Base-by-base conservation (phyloP, 2,888 invertebrate species). In the Ornithoptera alexandrae region DNA sequence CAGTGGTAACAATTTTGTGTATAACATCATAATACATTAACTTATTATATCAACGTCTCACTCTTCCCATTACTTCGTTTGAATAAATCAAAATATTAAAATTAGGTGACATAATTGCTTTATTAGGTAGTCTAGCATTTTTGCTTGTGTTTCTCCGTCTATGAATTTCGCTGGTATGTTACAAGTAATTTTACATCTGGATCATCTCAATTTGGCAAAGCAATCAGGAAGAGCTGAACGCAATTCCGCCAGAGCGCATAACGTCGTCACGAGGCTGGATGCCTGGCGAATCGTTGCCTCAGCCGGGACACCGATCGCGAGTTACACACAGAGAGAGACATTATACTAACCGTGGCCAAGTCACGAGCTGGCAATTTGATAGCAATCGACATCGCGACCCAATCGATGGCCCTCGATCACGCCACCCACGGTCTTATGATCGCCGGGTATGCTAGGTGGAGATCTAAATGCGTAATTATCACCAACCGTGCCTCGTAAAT, bases 321-420 rank as follows among this genome's bases (percentile, higher is more conserved):
- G 78, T 85, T 84, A 85, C 83, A 83, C 84, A 88, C 87, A 91
- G 86, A 88, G 85, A 91, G 90, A 90, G 90, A 90, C 91, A 89
- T 92, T 90, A 90, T 80, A 81, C 75, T 76, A 74, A 78, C 76
- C 81, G 81, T 79, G 83, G 79, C 75, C 68, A 67, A 82, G 89
- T 92, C 92, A 92, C 92, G 92, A 90, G 79, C 80, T 64, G 62
- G 77, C 89, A 86, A 90, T 92, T 90, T 90, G 87, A 87, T 87
- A 79, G 85, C 86, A 84, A 90, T 90, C 91, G 85, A 88, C 88
- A 84, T 81, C 50, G 75, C 75, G 70, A 71, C 72, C 70, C 72
- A 72, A 75, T 74, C 77, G 77, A 77, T 77, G 76, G 75, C 74
- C 72, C 73, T 72, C 74, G 72, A 72, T 71, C 75, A 74, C 76